Evolutionary conservation across 2,888 invertebrate species (phyloP), one percentile per base, ranked within the genome.

Genomic region (Loripinus fragilis): DNA sequence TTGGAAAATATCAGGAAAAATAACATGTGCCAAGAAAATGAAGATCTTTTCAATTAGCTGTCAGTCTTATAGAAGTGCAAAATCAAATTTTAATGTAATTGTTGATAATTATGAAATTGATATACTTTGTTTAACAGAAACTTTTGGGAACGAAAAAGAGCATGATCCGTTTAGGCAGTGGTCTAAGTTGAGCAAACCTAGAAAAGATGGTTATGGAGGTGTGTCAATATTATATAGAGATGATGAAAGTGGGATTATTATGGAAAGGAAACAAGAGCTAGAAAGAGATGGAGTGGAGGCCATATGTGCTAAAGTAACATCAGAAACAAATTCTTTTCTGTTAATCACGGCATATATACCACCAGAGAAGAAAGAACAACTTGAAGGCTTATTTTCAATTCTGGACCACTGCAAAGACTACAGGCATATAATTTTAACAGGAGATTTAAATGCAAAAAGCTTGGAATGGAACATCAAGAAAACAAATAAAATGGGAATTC

Each of bases 161-260:
- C 28, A 25, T 12, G 55, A 28, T 17, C 23, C 23, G 7, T 55
- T 55, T 8, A 3, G 55, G 17, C 5, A 55, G 2, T 55, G 55
- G 55, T 55, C 55, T 7, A 55, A 55, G 28, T 25, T 55, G 17
- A 55, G 17, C 17, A 55, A 55, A 17, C 55, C 55, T 12, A 55
- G 55, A 28, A 55, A 55, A 55, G 55, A 55, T 55, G 55, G 55
- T 25, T 55, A 55, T 55, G 55, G 55, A 17, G 55, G 30, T n/a
- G 55, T 55, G 28, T 25, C 55, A 12, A 28, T 55, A 7, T 28
- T 55, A 17, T 55, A 55, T 55, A 55, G 28, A 20, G 55, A 55
- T 28, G 28, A 28, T 17, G 55, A 55, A 55, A 7, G 5, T 28
- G 55, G 55, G 2, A 28, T 55, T 23, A 55, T 55, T 25, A 7